phyloP scores from a whole-genome alignment of 92 coral and sea anemone genomes.

The Metridium senile region DNA sequence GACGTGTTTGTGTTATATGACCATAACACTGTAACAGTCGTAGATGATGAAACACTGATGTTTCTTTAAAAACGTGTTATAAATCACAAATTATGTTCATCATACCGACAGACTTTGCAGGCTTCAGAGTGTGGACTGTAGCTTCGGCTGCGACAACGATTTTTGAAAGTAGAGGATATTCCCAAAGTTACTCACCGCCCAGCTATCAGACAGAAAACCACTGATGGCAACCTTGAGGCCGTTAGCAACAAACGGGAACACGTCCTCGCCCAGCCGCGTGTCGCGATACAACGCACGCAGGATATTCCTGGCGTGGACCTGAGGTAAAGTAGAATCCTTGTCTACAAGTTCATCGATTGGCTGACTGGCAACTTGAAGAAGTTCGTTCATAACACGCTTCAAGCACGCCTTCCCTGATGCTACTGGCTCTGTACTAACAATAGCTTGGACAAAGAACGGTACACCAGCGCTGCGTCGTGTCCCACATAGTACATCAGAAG shows the following conservation, averaged over 20 bases:
- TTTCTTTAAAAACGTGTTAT: no score
- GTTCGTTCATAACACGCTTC: conserved; percentile 80
- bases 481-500: conserved; percentile 84
- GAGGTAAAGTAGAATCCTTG: conserved; percentile 81
- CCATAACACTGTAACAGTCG: no score
- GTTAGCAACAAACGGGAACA: conserved; percentile 85
- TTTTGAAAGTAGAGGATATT: no score
- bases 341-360: conserved; percentile 51
- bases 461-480: conserved; percentile 97
- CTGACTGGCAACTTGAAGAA: conserved; percentile 64
- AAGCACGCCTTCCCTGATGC: conserved; percentile 73
- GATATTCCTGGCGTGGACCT: conserved; percentile 95
- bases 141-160: no score
- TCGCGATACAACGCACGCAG: conserved; percentile 92
- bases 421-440: conserved; percentile 85
- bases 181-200: conserved; percentile 79
- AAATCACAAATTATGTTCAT: no score
- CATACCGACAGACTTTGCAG: no score
- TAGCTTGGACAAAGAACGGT: conserved; percentile 94
- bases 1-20: no score
- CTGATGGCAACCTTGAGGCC: conserved; percentile 83
- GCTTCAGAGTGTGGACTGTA: no score
- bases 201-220: conserved; percentile 89
- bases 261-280: conserved; percentile 90
- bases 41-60: no score